phyloP scores from a whole-genome alignment of 2,888 invertebrate species.

The Dicycla oo region DNA sequence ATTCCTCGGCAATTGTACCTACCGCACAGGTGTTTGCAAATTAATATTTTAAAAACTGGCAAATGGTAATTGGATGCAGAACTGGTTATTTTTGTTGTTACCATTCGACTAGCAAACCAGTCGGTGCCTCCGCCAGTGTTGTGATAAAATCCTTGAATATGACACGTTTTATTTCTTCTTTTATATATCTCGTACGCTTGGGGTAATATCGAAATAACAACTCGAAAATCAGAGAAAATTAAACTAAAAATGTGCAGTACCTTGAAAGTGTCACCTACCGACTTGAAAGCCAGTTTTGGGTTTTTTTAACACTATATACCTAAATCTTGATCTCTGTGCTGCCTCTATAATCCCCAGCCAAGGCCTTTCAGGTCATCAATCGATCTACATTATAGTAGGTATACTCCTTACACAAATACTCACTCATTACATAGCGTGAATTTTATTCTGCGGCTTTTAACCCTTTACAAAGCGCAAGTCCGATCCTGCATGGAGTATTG shows the following conservation, averaged over 20 bases:
- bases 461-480: too few species aligned
- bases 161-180: not conserved
- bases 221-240: not conserved
- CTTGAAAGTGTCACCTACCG: not conserved
- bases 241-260: too few species aligned
- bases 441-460: not conserved
- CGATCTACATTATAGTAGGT: too few species aligned
- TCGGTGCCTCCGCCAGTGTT: slow-evolving; percentile 1
- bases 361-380: not conserved
- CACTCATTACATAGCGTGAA: not conserved
- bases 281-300: too few species aligned
- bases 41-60: slow-evolving; percentile 28
- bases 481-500: too few species aligned
- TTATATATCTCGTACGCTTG: not conserved
- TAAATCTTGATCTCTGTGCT: too few species aligned
- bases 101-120: slow-evolving; percentile 24
- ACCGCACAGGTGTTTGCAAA: slow-evolving; percentile 35
- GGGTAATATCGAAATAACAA: not conserved
- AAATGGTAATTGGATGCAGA: slow-evolving; percentile 34
- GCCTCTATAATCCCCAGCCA: not conserved
- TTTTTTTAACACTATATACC: fast-evolving
- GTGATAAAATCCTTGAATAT: slow-evolving; percentile 31
- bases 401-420: not conserved
- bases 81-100: slow-evolving; percentile 39
- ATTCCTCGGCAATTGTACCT: slow-evolving; percentile 25